Evolutionary conservation across 2,797 vertebrate species (phyloP).

Genomic region (Myotis myotis): DNA sequence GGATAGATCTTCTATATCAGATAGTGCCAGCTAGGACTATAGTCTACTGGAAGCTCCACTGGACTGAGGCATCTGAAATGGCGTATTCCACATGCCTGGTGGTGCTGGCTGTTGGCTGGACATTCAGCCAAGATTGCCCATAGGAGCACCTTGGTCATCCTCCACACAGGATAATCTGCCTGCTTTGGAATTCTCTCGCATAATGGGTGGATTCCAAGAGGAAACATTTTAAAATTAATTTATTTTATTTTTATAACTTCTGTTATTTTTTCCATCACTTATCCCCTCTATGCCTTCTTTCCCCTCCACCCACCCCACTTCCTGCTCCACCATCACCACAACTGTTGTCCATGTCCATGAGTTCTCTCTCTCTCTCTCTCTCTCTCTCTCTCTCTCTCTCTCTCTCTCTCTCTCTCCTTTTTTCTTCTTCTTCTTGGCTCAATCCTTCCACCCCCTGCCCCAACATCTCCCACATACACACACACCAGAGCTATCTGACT

Average conservation of each 20-base stretch:
- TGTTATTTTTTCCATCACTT: not conserved
- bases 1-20: not conserved
- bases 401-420: no score
- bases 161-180: not conserved
- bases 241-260: not conserved
- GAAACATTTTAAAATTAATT: not conserved
- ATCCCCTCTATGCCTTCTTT: not conserved
- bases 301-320: not conserved
- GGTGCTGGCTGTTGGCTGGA: not conserved
- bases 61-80: not conserved
- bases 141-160: not conserved
- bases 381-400: no score
- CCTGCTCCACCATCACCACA: not conserved
- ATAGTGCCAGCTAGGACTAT: accelerated
- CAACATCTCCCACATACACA: not conserved
- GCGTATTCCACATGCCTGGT: not conserved
- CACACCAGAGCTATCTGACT: not conserved
- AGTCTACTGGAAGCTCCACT: not conserved
- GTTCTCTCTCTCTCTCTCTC: not conserved
- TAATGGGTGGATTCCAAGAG: not conserved
- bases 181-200: not conserved
- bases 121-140: not conserved
- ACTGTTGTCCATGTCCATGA: not conserved
- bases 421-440: not conserved
- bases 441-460: no score